A percentile compares a stretch with the other conserved stretches of the same genome.
Conservation (phyloP, 2,113 vertebrate species). For the Equus quagga region DNA sequence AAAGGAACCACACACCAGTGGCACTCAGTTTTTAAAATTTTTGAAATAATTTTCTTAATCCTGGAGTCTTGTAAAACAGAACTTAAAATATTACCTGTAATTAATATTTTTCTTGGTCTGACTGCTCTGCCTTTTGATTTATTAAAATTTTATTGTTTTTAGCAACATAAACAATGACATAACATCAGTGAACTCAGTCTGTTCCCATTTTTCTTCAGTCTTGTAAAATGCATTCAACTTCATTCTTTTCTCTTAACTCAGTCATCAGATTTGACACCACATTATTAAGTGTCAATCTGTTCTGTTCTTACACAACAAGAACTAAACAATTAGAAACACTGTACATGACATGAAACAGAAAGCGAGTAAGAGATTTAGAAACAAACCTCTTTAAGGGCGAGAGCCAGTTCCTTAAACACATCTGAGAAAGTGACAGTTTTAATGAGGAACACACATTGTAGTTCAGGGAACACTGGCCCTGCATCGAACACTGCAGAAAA, state of each 20-base stretch:
- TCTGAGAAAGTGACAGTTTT: background rate
- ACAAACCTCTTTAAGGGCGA: background rate
- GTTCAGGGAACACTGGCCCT: conserved; percentile 15
- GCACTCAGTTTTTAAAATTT: background rate
- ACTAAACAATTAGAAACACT: fast-evolving
- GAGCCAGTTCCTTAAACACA: background rate
- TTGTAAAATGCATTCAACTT: background rate
- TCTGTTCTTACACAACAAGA: background rate
- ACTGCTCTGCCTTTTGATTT: background rate
- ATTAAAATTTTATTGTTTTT: background rate
- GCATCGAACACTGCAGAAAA: conserved; percentile 34
- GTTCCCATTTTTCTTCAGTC: background rate
- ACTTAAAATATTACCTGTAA: background rate
- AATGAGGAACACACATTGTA: background rate
- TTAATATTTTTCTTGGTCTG: background rate
- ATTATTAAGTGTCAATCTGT: background rate
- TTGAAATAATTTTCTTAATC: background rate
- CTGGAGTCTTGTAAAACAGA: background rate
- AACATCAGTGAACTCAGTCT: background rate
- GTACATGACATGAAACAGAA: conserved; percentile 37
- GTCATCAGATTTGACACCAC: background rate
- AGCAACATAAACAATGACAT: background rate
- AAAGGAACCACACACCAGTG: background rate
- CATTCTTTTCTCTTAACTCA: background rate
- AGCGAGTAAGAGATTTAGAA: background rate